phyloP scores from a whole-genome alignment of 2,797 vertebrate genomes.

The Limosa lapponica region DNA sequence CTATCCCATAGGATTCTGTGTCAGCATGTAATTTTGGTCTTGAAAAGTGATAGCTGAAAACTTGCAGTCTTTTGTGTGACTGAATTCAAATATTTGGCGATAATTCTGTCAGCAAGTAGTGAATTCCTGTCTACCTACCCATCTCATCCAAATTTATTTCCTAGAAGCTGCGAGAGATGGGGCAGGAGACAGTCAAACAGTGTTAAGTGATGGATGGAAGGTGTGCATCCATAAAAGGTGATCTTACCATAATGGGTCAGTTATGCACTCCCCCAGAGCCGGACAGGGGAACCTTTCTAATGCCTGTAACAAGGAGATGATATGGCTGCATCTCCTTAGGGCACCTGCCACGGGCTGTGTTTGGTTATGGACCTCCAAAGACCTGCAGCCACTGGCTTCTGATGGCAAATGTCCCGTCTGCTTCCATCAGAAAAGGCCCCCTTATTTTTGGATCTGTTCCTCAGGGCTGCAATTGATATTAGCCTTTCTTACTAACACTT shows the following conservation, averaged over 20 bases:
- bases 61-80: neutral
- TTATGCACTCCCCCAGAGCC: fast-evolving
- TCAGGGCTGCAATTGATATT: neutral
- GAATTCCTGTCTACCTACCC: neutral
- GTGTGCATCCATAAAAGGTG: neutral
- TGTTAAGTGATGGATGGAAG: neutral
- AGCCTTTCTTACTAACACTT: neutral
- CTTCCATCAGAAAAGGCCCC: neutral
- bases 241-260: neutral
- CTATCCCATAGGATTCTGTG: neutral
- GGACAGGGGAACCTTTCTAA: neutral
- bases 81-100: neutral
- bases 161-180: neutral
- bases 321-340: neutral
- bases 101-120: neutral
- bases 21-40: neutral
- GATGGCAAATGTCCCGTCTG: fast-evolving
- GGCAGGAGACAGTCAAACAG: neutral
- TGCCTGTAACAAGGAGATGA: fast-evolving
- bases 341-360: fast-evolving
- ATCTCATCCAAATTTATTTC: neutral
- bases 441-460: neutral
- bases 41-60: neutral
- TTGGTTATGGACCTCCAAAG: neutral
- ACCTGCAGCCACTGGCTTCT: neutral